phyloP scores from a whole-genome alignment of 2,113 vertebrate genomes.

The Athene noctua region DNA sequence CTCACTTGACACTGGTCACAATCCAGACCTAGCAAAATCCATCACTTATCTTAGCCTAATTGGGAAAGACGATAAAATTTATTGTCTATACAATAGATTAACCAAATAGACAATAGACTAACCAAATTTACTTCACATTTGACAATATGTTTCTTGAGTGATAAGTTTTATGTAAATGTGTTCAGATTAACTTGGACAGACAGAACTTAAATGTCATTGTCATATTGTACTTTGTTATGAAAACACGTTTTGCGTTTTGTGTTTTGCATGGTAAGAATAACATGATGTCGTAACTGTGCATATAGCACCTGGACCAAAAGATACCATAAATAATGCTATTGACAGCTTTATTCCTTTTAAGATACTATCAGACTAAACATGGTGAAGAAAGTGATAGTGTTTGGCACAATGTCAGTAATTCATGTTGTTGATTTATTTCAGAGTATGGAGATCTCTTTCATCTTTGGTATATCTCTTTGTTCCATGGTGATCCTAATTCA shows the following conservation, averaged over 20 bases:
- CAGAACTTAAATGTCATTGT: background rate
- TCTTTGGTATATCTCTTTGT: background rate
- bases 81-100: background rate
- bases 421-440: background rate
- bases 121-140: background rate
- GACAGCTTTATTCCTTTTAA: background rate
- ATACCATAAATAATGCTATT: background rate
- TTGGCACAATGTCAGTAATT: background rate
- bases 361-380: background rate
- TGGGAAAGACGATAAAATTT: background rate
- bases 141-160: background rate
- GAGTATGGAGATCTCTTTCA: background rate
- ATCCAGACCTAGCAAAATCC: background rate
- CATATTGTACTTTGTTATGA: background rate
- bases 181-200: background rate
- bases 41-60: background rate
- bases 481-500: background rate
- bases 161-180: background rate
- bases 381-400: background rate
- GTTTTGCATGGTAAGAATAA: background rate
- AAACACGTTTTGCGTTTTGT: background rate
- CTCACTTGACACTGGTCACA: background rate
- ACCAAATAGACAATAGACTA: no score
- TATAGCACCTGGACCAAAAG: background rate
- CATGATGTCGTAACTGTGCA: background rate